Evolutionary conservation across 2,797 vertebrate species (phyloP), one percentile per base, ranked within the genome.

Genomic region (Pangasius mekongensis): DNA sequence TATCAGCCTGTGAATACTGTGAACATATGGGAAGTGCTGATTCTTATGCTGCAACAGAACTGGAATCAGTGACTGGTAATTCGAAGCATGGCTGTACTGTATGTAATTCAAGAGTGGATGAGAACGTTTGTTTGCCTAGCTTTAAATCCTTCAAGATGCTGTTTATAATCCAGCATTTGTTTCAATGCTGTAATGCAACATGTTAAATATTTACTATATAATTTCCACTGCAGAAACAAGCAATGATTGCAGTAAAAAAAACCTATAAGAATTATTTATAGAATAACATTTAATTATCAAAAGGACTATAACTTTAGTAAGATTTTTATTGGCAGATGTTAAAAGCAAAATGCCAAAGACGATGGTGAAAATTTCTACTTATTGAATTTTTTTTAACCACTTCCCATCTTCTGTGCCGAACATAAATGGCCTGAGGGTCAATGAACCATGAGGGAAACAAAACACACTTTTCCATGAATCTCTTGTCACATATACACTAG

Each of bases 361-460:
- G 71, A 39, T 22, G 36, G 36, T 43, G n/a, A 52, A 54, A 30
- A 30, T 54, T 60, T 78, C 22, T 49, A 3, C 36, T 83, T 13
- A 87, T 84, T 78, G 85, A 84, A 84, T 87, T 88, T 84, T 86
- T 74, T 83, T 36, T 60, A 22, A 36, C 22, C 36, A 27, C 14
- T 86, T 90, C 69, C 81, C 64, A 87, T 73, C 52, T 86, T 62
- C 27, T 78, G 49, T 73, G 76, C n/a, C 62, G 54, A 60, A 47
- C 30, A 84, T 92, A 90, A 78, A 56, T 85, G 33, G 67, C 78
- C 85, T 66, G 69, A 0, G 64, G 80, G 90, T 93, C 87, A 83
- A 86, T 91, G 52, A 69, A 20, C 89, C 89, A 52, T 43, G 9
- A 67, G 58, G 62, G 64, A 86, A 90, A 89, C 64, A 58, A 74